Evolutionary conservation across 2,888 invertebrate species (phyloP).

Genomic region (Lissocephala sabroskyi): DNA sequence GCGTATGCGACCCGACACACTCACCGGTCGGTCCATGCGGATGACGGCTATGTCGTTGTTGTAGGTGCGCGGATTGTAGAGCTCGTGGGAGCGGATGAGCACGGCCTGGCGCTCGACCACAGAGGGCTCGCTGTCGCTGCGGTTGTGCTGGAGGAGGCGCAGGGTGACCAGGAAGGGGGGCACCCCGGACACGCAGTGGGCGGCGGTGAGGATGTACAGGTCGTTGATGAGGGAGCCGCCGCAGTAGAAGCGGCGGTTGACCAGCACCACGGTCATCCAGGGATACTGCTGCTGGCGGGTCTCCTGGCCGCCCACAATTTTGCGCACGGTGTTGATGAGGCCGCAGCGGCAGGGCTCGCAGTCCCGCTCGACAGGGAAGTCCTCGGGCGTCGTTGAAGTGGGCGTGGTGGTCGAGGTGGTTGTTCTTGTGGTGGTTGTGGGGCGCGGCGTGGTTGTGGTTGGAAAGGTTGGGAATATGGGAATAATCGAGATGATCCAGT

Average conservation of each 20-base stretch:
- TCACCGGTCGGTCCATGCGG: constrained; percentile 76
- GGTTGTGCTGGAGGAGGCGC: constrained; percentile 81
- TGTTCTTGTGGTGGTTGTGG: background rate
- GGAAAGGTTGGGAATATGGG: constrained; percentile 14
- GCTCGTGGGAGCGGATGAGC: constrained; percentile 75
- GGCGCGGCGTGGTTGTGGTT: background rate
- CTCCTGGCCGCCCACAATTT: constrained; percentile 84
- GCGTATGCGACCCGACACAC: constrained; percentile 76
- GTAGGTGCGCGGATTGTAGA: constrained; percentile 81
- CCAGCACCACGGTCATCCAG: constrained; percentile 78
- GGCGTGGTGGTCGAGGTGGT: background rate
- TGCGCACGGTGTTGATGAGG: constrained; percentile 76
- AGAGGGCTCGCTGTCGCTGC: constrained; percentile 69
- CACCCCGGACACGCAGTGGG: constrained; percentile 80
- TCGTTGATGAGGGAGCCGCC: constrained; percentile 82
- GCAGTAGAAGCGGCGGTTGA: constrained; percentile 78
- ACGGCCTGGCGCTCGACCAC: constrained; percentile 61
- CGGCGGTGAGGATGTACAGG: constrained; percentile 82
- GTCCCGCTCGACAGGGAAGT: constrained; percentile 14
- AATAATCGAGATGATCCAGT: constrained; percentile 45
- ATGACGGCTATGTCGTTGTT: constrained; percentile 88
- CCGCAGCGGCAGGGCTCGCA: constrained; percentile 76
- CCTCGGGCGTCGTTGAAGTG: background rate
- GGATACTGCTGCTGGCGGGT: constrained; percentile 80
- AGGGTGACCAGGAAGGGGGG: constrained; percentile 75